Base-by-base conservation (phyloP, 2,888 invertebrate species). In the Lepidocyrtoides sp. region DNA sequence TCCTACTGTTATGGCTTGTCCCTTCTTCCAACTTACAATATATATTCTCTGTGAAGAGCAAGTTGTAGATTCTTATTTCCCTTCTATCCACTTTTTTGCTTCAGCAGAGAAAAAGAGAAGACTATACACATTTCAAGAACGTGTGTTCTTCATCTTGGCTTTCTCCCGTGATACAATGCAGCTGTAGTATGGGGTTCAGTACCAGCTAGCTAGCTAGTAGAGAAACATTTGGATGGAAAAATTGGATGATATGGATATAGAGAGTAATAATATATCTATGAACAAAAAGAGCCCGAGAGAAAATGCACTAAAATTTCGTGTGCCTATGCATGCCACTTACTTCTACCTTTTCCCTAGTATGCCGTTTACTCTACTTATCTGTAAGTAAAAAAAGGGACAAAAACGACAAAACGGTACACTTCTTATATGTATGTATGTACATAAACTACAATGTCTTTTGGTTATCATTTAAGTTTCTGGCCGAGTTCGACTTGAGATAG, bases 381-480 rank as follows among this genome's bases (percentile, higher is more conserved):
- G n/a, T n/a, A n/a, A n/a, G n/a, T n/a, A n/a, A n/a, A 51, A 51
- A 81, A 60, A 41, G 60, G n/a, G 66, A 36, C 32, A 17, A 69
- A 69, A 69, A 10, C 17, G 66, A 36, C n/a, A 36, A 66, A 69
- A 36, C 17, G 8, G 36, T 36, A 36, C 36, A 66, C n/a, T 69
- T 69, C 10, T 17, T 36, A 26, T 12, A 10, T 0, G 23, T 8
- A 26, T 0, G 7, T 3, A 5, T 60, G 29, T 17, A 2, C 14
- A 32, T 36, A 32, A 3, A 72, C 32, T 32, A 54, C 10, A n/a
- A 51, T 66, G 36, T 20, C 36, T 29, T 72, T 72, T 72, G 32
- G 87, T 60, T 87, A 87, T 87, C 87, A 87, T 77, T 87, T 77
- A 60, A 87, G 75, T 79, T 87, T 79, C 87, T 60, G 17, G 60